Evolutionary conservation across 2,797 vertebrate species (phyloP).

Genomic region (Molothrus aeneus): DNA sequence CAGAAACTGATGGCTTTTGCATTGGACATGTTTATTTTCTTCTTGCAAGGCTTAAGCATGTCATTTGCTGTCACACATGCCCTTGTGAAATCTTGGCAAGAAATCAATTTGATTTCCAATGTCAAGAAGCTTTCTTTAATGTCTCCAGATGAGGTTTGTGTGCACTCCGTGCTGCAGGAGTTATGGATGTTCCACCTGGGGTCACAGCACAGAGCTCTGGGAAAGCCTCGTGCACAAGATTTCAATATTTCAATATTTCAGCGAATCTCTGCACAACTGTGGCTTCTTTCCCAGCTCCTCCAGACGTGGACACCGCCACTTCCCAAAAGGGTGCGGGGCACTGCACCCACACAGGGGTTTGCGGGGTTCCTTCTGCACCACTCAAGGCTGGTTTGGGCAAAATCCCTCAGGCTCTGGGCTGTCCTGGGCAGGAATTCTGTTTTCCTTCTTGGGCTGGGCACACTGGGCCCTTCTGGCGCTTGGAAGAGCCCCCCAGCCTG

Average conservation of each 20-base stretch:
- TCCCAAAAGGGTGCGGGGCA: accelerated
- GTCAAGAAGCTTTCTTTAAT: constrained; percentile 71
- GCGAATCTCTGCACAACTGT: neutral
- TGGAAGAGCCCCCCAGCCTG: neutral
- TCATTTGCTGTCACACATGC: constrained; percentile 75
- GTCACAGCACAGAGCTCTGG: constrained; percentile 51
- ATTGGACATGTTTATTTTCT: constrained; percentile 77
- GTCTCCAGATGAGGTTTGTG: constrained; percentile 68
- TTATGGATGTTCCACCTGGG: constrained; percentile 48
- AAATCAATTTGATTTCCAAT: constrained; percentile 78
- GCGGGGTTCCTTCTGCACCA: neutral
- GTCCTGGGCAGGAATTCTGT: neutral
- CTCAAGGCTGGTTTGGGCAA: neutral
- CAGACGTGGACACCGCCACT: neutral
- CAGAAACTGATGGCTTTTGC: constrained; percentile 71
- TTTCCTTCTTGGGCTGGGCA: neutral
- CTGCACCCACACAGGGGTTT: accelerated
- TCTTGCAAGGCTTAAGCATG: constrained; percentile 73
- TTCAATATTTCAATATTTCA: neutral
- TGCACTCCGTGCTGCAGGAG: constrained; percentile 45
- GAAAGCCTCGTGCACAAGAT: neutral
- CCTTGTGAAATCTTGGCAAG: constrained; percentile 78
- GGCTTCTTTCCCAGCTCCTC: neutral
- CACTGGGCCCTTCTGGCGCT: neutral
- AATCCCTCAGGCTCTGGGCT: neutral